A percentile compares a stretch with the other conserved stretches of the same genome.
Evolutionary conservation across 1,140 invertebrate species (phyloP).

Genomic region (Heliconius congener): DNA sequence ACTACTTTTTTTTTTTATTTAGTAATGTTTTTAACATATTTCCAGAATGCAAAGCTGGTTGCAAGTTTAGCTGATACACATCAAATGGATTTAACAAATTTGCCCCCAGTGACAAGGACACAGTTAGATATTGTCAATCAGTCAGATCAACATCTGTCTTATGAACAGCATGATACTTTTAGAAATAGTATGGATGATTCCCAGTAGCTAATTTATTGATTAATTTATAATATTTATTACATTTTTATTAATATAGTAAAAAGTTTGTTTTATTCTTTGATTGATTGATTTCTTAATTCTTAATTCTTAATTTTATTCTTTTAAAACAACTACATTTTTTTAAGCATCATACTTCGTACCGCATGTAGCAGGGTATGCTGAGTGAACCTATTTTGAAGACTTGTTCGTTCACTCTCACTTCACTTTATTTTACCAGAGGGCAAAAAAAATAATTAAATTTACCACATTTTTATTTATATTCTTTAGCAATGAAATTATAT

Average conservation of each 20-base stretch:
- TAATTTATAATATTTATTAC: not conserved
- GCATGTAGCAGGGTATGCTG: too few species aligned
- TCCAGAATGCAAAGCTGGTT: slow-evolving; percentile 60
- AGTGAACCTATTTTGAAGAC: too few species aligned
- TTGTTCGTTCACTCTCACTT: too few species aligned
- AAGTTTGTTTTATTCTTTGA: not conserved
- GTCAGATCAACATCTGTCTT: slow-evolving; percentile 44
- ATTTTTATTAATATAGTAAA: not conserved
- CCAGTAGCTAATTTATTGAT: slow-evolving; percentile 22
- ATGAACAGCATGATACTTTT: slow-evolving; percentile 50
- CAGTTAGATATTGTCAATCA: slow-evolving; percentile 21
- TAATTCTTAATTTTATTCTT: not conserved
- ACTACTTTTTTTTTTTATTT: not conserved
- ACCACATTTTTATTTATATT: too few species aligned
- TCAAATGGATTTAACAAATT: slow-evolving; percentile 53
- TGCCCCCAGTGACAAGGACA: slow-evolving; percentile 44
- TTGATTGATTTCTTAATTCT: too few species aligned
- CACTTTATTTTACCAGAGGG: too few species aligned
- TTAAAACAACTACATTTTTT: not conserved
- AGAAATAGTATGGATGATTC: slow-evolving; percentile 53
- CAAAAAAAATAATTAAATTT: too few species aligned
- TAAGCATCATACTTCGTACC: not conserved
- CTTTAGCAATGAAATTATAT: too few species aligned
- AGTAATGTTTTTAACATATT: slow-evolving; percentile 17
- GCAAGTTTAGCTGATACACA: slow-evolving; percentile 51